Percentiles rank a stretch among this genome's conserved stretches.
phyloP scores from a whole-genome alignment of 2,797 vertebrate species.

The Diplodus puntazzo region DNA sequence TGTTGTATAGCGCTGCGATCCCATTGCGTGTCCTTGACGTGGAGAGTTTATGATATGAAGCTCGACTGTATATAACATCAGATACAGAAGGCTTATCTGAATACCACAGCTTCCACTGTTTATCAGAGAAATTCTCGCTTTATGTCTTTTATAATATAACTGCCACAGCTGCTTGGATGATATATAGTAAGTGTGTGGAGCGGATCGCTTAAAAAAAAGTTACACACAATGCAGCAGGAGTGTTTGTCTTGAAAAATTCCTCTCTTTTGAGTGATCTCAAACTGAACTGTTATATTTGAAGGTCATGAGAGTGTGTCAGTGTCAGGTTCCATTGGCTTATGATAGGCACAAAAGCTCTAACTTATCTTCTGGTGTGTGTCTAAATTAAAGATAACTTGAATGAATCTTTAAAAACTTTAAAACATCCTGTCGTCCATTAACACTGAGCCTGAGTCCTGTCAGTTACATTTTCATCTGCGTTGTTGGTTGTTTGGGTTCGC shows the following conservation, averaged over 20 bases:
- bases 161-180: constrained; percentile 14
- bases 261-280: not conserved
- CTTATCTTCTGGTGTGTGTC: not conserved
- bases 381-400: too few relatives aligned
- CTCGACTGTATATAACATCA: constrained; percentile 20
- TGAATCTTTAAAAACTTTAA: too few relatives aligned
- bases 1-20: constrained; percentile 26
- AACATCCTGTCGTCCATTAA: too few relatives aligned
- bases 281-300: not conserved
- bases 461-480: too few relatives aligned
- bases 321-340: not conserved
- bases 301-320: too few relatives aligned
- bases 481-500: too few relatives aligned
- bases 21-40: constrained; percentile 51
- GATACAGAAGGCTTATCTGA: constrained; percentile 51
- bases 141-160: constrained; percentile 16
- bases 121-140: constrained; percentile 47
- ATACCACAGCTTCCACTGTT: constrained; percentile 50
- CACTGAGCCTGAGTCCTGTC: too few relatives aligned
- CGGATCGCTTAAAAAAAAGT: not conserved
- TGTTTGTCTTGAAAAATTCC: not conserved
- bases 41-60: constrained; percentile 31
- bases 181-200: constrained; percentile 10
- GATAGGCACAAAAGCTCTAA: not conserved
- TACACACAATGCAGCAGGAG: not conserved